A percentile compares a stretch with the other conserved stretches of the same genome.
Evolutionary conservation across 2,113 vertebrate species (phyloP).

Genomic region (Crocuta crocuta): DNA sequence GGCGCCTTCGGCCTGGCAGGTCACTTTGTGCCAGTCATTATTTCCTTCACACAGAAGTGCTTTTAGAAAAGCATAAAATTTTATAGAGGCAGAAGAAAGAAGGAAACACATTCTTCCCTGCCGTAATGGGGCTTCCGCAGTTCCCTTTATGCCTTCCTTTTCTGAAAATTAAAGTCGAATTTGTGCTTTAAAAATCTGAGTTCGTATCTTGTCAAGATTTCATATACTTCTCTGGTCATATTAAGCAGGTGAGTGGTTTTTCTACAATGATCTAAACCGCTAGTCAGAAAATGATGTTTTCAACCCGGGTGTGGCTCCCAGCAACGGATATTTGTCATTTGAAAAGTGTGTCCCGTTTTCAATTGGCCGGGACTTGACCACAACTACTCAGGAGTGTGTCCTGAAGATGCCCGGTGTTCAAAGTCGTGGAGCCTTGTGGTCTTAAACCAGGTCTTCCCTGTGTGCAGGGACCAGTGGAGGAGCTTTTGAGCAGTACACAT

Average conservation of each 20-base stretch:
- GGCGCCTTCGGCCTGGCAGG: background rate
- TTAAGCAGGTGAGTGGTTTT: background rate
- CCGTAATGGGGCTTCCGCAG: background rate
- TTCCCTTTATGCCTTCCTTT: background rate
- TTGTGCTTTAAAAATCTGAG: background rate
- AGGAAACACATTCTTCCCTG: background rate
- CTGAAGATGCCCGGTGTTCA: background rate
- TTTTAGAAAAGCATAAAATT: background rate
- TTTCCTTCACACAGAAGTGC: background rate
- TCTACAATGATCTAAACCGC: constrained; percentile 1
- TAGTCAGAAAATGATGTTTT: background rate
- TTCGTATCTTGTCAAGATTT: background rate
- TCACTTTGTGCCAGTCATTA: background rate
- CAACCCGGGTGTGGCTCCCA: background rate
- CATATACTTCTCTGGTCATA: background rate
- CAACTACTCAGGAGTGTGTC: background rate
- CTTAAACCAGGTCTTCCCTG: background rate
- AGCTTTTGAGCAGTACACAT: background rate
- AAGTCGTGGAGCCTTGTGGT: background rate
- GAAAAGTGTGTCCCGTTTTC: constrained; percentile 4
- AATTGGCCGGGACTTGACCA: background rate
- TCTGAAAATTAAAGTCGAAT: background rate
- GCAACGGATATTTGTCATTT: background rate
- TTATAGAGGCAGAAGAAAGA: background rate
- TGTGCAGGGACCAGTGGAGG: background rate